phyloP scores from a whole-genome alignment of 92 coral and sea anemone species.

The Blastomussa wellsi region DNA sequence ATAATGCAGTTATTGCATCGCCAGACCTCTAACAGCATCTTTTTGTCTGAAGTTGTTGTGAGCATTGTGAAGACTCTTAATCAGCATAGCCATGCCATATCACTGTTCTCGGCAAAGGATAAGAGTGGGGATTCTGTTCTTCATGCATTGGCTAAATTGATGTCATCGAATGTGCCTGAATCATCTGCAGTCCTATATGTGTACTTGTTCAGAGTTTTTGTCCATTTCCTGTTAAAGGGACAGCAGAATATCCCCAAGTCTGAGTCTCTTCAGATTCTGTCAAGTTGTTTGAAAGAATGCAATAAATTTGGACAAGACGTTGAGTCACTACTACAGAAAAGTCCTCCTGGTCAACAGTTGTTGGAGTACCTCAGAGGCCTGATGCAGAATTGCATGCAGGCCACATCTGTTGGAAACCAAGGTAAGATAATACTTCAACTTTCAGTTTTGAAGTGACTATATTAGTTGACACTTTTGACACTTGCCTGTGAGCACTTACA shows the following conservation, averaged over 20 bases:
- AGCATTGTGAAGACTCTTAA: conserved; percentile 28
- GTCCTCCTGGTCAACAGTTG: neutral
- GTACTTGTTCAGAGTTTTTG: conserved; percentile 16
- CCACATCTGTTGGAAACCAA: neutral
- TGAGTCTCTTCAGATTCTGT: conserved; percentile 7
- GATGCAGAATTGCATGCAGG: neutral
- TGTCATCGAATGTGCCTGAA: neutral
- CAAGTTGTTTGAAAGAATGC: conserved; percentile 3
- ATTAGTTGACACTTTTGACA: no score
- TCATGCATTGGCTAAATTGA: conserved; percentile 12
- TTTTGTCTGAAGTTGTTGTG: conserved; percentile 5
- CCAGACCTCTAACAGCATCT: neutral
- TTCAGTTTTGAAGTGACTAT: no score
- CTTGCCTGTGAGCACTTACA: no score
- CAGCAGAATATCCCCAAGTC: neutral
- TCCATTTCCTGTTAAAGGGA: conserved; percentile 3
- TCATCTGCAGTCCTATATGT: neutral
- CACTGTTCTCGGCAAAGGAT: conserved; percentile 29
- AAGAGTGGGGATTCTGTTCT: conserved; percentile 25
- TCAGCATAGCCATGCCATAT: conserved; percentile 22
- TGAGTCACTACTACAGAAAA: neutral
- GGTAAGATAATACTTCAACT: neutral
- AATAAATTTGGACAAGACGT: conserved; percentile 15
- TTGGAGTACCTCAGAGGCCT: neutral
- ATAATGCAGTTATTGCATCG: conserved; percentile 1